A percentile compares a stretch with the other conserved stretches of the same genome.
These are phyloP conservation scores for Physocephala rufipes DNA, from an alignment of 2,888 invertebrate species.

Conservation along the genomic window DNA sequence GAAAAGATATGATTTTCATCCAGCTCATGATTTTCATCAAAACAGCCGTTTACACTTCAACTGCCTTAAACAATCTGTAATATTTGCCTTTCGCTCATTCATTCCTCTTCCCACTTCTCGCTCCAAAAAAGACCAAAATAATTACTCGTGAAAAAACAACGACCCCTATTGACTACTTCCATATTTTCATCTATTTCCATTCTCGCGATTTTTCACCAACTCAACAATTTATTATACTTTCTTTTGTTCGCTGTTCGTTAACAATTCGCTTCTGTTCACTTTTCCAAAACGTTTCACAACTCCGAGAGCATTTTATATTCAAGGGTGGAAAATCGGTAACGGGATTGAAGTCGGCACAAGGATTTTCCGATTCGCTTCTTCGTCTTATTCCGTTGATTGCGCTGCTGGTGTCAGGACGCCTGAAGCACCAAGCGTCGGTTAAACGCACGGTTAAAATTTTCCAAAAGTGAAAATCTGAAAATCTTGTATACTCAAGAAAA, in stretches of 20 bases:
- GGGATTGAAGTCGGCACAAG: constrained; percentile 45
- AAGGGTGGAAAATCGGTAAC: constrained; percentile 43
- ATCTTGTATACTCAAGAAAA: constrained; percentile 34
- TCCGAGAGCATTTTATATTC: not conserved
- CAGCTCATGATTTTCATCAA: too few species aligned
- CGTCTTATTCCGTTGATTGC: constrained; percentile 63
- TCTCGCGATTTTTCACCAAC: not conserved
- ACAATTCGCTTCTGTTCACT: not conserved
- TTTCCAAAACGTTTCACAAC: not conserved
- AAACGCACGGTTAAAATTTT: constrained; percentile 38
- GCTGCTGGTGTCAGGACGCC: constrained; percentile 65
- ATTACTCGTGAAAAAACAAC: too few species aligned
- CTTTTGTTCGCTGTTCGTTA: not conserved
- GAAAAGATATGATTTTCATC: too few species aligned
- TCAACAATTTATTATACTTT: not conserved
- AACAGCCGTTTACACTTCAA: too few species aligned
- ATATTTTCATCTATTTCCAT: not conserved
- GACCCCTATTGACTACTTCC: too few species aligned
- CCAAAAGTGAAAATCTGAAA: constrained; percentile 40
- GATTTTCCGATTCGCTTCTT: constrained; percentile 53
- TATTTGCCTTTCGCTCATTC: too few species aligned
- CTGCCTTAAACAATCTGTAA: too few species aligned
- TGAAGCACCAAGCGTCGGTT: constrained; percentile 42
- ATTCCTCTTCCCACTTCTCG: too few species aligned
- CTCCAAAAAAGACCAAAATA: too few species aligned